These are phyloP conservation scores for Amblyornis subalaris DNA, from an alignment of 2,113 vertebrate species.

Conservation along the genomic window DNA sequence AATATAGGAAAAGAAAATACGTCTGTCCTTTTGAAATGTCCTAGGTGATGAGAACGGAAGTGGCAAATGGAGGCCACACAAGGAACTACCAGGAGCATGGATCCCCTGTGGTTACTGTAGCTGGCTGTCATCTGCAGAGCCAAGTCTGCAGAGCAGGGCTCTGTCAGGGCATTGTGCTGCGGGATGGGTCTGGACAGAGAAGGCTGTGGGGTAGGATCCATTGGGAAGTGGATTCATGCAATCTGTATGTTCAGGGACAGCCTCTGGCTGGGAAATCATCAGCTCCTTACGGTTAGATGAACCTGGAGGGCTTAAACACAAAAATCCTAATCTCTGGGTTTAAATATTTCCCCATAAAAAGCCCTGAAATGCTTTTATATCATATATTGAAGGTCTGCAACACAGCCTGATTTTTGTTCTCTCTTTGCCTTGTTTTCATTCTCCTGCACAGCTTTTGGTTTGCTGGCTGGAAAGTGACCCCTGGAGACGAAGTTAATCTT, in stretches of 20 bases:
- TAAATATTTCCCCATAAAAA: not conserved
- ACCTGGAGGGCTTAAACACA: not conserved
- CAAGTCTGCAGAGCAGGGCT: not conserved
- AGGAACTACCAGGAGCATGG: not conserved
- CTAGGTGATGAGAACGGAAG: not conserved
- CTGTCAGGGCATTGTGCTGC: not conserved
- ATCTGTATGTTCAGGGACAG: rapidly evolving
- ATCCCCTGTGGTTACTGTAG: not conserved
- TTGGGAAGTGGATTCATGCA: not conserved
- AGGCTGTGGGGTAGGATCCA: not conserved
- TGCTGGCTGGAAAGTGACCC: constrained; percentile 26
- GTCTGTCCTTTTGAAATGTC: not conserved
- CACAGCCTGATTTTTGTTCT: not conserved
- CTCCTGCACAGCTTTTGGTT: not conserved
- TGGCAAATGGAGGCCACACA: not conserved
- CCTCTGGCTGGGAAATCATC: not conserved
- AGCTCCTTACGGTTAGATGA: not conserved
- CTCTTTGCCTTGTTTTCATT: not conserved
- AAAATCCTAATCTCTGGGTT: not conserved
- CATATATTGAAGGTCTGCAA: not conserved
- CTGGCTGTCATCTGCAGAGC: not conserved
- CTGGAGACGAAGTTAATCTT: constrained; percentile 40
- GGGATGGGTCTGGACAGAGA: not conserved
- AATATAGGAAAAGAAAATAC: not conserved
- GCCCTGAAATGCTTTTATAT: not conserved